Evolutionary conservation across 2,113 vertebrate genomes (phyloP), one percentile per base, ranked within the genome.

Genomic region (Scomber scombrus): DNA sequence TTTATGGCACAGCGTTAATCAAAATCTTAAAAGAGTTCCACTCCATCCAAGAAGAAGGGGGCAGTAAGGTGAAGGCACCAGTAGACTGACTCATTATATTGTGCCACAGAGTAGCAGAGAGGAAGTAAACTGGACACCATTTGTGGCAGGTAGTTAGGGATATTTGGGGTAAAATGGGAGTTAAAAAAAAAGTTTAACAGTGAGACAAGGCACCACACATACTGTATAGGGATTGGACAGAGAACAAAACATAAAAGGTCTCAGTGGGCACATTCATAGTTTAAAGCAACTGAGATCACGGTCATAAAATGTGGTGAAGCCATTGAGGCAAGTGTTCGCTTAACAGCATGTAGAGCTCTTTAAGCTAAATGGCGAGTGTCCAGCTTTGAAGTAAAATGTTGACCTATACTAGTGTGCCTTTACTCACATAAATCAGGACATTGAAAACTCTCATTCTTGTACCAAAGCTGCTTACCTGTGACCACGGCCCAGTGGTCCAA

Each of bases 401-500:
- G 26, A n/a, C 26, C 18, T 43, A 4, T 13, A 62, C 26, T 62
- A 45, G 9, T 11, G 3, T n/a, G 23, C 31, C 21, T 21, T 31
- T 16, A 45, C 26, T 47, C 10, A 26, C 47, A 19, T 49, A 45
- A 7, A 40, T 58, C n/a, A 23, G 11, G 26, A 13, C 34, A 15
- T 0, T 54, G 43, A 34, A 46, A 51, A 11, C 3, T 55, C 13
- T n/a, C 19, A 29, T n/a, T 43, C 8, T 40, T 4, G 3, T n/a
- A 47, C 11, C 5, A 8, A 18, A 1, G 5, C 45, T 16, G 50
- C 71, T 93, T 80, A 97, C 97, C 96, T 97, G 95, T 15, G 95
- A 94, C 97, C 97, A 98, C 3, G 94, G 88, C 34, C 96, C 96
- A 0, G 88, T 0, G 70, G 88, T 96, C 97, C 97, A 98, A 0